Base-by-base conservation (phyloP, 2,797 vertebrate species). In the Notoglanidium macrostoma region DNA sequence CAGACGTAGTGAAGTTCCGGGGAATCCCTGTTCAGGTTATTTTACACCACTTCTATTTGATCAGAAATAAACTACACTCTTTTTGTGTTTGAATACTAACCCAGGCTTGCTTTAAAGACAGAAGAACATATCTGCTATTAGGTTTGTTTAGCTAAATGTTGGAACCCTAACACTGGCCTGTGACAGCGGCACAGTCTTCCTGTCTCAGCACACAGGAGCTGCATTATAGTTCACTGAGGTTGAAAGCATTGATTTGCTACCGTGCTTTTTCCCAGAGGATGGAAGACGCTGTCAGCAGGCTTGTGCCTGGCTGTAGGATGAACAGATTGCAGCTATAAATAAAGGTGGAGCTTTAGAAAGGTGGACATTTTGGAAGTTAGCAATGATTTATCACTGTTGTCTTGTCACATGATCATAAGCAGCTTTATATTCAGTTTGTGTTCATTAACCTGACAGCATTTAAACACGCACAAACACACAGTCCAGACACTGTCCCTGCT, bases 281-380 rank as follows among this genome's bases (percentile, higher is more conserved):
- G 51, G 84, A 70, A 61, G 80, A 67, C 44, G 6, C 70, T 51
- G 46, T 86, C 83, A 88, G 49, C 46, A 32, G 26, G 72, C 85
- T 82, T 87, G 72, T 14, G 81, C 55, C 54, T 29, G 55, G 23
- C 77, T 86, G 89, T 74, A 44, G 72, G 74, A 77, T 76, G 67
- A 84, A 83, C 83, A 15, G 83, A 88, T 78, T 87, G 85, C 65
- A 86, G 63, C 82, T 86, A 59, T 23, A 88, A 67, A 86, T 86
- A 86, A 87, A 79, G 83, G 57, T 57, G 46, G 29, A 54, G 61
- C 70, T 73, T 57, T 57, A 49, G 72, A 61, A 59, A 49, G 19
- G 72, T 85, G 32, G 55, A 32, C 72, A 32, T 83, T 83, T 68
- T 23, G 46, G 44, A 68, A 35, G 11, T 83, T 68, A 83, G 46